A percentile compares a stretch with the other conserved stretches of the same genome.
These are phyloP conservation scores for Dicyrtoma fusca DNA, from an alignment of 2,888 invertebrate species.

Conservation along the genomic window DNA sequence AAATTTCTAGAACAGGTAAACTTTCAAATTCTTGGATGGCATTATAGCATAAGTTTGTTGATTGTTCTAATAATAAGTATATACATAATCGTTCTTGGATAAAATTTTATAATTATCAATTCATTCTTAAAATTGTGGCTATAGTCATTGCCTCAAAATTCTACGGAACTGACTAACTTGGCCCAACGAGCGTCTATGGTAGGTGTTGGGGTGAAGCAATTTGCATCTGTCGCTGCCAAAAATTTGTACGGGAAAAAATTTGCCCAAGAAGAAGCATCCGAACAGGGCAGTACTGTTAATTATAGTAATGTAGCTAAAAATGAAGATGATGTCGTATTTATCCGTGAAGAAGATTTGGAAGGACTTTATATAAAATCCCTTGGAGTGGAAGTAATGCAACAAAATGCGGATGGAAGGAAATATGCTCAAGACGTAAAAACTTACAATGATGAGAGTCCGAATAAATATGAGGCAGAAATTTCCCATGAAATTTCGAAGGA, in stretches of 20 bases:
- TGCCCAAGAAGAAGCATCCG: background rate
- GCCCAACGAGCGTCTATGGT: conserved; percentile 71
- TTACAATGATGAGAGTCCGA: background rate
- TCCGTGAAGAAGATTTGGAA: conserved; percentile 54
- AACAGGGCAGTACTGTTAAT: background rate
- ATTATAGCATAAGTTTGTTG: too few species aligned
- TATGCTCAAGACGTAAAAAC: conserved; percentile 32
- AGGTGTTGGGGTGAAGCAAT: conserved; percentile 71
- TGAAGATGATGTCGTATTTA: conserved; percentile 47
- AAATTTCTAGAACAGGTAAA: conserved; percentile 30
- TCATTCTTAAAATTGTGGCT: conserved; percentile 16
- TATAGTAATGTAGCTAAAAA: background rate
- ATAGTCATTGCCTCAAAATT: conserved; percentile 44
- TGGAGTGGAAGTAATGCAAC: conserved; percentile 51
- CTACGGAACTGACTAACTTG: conserved; percentile 41
- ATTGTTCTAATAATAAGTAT: too few species aligned
- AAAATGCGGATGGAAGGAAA: conserved; percentile 47
- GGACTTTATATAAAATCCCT: conserved; percentile 49
- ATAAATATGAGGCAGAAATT: background rate
- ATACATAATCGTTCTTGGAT: background rate
- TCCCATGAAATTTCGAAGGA: background rate
- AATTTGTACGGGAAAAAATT: conserved; percentile 17
- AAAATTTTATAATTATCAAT: background rate
- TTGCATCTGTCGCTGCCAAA: conserved; percentile 58
- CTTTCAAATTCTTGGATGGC: too few species aligned